Conservation (phyloP, 2,888 invertebrate genomes). For the Syritta pipiens region DNA sequence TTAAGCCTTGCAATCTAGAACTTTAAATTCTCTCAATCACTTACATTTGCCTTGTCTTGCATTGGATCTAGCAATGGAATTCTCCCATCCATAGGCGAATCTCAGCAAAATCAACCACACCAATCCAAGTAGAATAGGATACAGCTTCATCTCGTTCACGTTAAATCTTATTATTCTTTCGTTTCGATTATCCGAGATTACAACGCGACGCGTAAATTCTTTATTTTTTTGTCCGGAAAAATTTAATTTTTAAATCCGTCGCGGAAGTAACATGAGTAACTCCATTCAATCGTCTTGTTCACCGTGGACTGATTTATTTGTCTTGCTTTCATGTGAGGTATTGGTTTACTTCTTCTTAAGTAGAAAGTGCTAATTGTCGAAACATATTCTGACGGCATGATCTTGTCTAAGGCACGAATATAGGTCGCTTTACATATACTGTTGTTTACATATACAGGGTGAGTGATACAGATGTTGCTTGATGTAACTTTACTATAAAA, state of each 20-base stretch:
- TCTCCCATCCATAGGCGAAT: slow-evolving; percentile 31
- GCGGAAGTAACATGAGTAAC: slow-evolving; percentile 1
- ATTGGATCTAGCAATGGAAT: neutral
- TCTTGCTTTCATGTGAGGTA: slow-evolving; percentile 40
- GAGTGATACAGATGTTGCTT: slow-evolving; percentile 9
- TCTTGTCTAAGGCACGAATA: slow-evolving; percentile 4
- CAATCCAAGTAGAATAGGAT: slow-evolving; percentile 40
- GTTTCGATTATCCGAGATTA: no score
- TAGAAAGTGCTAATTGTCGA: slow-evolving; percentile 58
- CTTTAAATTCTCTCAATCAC: neutral
- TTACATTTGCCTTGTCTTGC: slow-evolving; percentile 49
- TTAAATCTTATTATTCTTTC: no score
- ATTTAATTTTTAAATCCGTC: no score
- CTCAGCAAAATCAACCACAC: slow-evolving; percentile 38
- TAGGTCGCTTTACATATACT: slow-evolving; percentile 27
- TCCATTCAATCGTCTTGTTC: slow-evolving; percentile 22
- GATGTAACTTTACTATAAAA: no score
- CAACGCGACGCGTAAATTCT: no score
- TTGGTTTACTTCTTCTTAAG: slow-evolving; percentile 16
- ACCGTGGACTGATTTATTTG: slow-evolving; percentile 33
- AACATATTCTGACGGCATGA: slow-evolving; percentile 29
- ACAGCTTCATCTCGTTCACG: slow-evolving; percentile 38
- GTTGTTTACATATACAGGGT: slow-evolving; percentile 6
- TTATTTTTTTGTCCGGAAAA: no score
- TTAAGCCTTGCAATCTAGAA: no score